Base-by-base conservation (phyloP, 2,113 vertebrate genomes). In the Lepus europaeus region DNA sequence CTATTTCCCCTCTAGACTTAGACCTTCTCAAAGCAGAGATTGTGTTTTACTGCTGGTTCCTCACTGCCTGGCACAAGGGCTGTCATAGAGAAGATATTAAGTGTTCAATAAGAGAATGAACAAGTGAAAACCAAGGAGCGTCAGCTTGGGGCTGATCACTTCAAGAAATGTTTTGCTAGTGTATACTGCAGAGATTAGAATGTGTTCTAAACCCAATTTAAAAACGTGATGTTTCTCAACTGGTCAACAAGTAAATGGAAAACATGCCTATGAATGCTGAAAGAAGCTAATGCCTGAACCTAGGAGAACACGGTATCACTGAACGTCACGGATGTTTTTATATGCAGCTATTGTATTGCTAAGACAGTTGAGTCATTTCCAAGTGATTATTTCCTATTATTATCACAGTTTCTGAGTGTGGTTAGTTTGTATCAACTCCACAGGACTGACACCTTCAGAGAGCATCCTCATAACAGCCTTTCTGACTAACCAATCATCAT, bases 121-220 rank as follows among this genome's bases (percentile, higher is more conserved):
- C 20, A 61, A 83, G 33, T 29, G 53, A 88, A 93, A 69, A 78
- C 27, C n/a, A 93, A 64, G n/a, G 6, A 76, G 70, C 87, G 36
- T 87, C 72, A 79, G 63, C 25, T 49, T 88, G 12, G 36, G 79
- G 4, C 59, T 51, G 6, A 73, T 88, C 29, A 69, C 53, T 76
- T 56, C 69, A 70, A 31, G 19, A 95, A 87, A 73, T 63, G 68
- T 56, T 89, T 81, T 95, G 19, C 66, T 87, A 68, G 14, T 80
- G 7, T 80, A 25, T 31, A 51, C 29, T 56, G 9, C 64, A 91
- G 59, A 84, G 56, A 92, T 77, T 39, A 91, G 7, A 33, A 17
- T 72, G n/a, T 39, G 5, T 76, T 25, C 64, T 76, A 69, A 79
- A 49, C 83, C 11, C 23, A 95, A 13, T 33, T 79, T 84, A 20